phyloP scores from a whole-genome alignment of 2,888 invertebrate species.

The Pachliopta kotzebuea region DNA sequence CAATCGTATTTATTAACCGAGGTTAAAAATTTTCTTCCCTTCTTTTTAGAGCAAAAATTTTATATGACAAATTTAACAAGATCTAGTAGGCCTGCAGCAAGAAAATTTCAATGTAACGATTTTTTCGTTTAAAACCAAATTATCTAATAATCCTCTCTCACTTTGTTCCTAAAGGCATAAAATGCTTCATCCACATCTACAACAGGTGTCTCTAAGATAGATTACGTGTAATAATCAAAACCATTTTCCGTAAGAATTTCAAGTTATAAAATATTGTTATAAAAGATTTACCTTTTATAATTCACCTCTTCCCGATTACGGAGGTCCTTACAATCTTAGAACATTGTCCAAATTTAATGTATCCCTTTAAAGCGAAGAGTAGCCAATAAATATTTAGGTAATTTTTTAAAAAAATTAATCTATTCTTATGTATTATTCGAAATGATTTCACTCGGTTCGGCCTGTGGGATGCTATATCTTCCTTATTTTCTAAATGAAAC shows the following conservation, averaged over 20 bases:
- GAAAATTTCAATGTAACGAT: background rate
- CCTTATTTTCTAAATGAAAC: slow-evolving; percentile 59
- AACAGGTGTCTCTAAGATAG: background rate
- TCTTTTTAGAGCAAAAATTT: background rate
- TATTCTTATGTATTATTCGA: slow-evolving; percentile 61
- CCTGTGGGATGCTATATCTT: slow-evolving; percentile 45
- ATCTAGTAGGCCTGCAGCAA: background rate
- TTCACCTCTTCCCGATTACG: slow-evolving; percentile 25
- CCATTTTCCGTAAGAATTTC: background rate
- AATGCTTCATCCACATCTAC: background rate
- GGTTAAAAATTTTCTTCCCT: too few species aligned
- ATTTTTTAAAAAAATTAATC: slow-evolving; percentile 36
- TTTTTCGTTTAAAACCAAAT: background rate
- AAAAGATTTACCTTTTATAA: slow-evolving; percentile 25
- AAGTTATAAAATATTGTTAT: background rate
- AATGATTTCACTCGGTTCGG: slow-evolving; percentile 57
- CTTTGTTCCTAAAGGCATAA: background rate
- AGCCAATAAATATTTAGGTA: slow-evolving; percentile 35
- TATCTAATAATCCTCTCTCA: background rate
- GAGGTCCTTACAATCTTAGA: slow-evolving; percentile 43
- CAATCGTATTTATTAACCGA: too few species aligned
- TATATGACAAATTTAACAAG: background rate
- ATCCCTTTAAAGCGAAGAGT: slow-evolving; percentile 42
- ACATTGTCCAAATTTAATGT: slow-evolving; percentile 52
- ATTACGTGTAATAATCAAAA: background rate